Evolutionary conservation across 2,797 vertebrate species (phyloP).

Genomic region (Oreochromis mossambicus): DNA sequence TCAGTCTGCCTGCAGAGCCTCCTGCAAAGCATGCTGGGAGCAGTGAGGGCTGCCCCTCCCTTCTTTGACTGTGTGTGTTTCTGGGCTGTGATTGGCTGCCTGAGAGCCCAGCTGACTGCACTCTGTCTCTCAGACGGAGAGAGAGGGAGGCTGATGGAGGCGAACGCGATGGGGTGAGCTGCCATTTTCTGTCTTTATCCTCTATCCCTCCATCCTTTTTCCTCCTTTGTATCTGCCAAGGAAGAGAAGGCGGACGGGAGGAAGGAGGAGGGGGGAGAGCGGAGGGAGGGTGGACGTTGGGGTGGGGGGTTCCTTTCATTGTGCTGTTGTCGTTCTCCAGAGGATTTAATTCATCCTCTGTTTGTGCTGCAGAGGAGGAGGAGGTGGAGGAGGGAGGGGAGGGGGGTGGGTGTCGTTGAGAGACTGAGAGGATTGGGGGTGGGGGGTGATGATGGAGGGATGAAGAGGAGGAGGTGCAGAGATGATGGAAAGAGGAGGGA

Average conservation of each 20-base stretch:
- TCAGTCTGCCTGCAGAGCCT: slow-evolving; percentile 38
- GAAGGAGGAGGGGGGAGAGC: no score
- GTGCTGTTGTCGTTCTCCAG: neutral
- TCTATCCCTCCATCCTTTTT: neutral
- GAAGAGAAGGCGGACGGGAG: rapidly evolving
- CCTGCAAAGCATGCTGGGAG: slow-evolving; percentile 57
- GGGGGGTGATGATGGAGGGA: neutral
- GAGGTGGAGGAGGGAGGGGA: neutral
- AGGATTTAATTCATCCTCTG: neutral
- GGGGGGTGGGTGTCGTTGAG: neutral
- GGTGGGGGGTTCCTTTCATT: neutral
- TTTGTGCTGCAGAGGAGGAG: neutral
- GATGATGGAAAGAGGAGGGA: slow-evolving; percentile 1
- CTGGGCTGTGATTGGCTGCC: slow-evolving; percentile 44
- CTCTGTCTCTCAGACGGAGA: slow-evolving; percentile 38
- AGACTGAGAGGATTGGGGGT: no score
- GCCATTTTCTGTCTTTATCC: slow-evolving; percentile 64
- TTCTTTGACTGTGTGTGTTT: neutral
- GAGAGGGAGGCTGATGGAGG: slow-evolving; percentile 59
- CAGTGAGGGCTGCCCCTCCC: neutral
- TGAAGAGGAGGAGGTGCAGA: neutral
- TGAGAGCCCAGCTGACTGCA: slow-evolving; percentile 48
- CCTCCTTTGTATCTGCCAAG: neutral
- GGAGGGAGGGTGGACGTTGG: neutral
- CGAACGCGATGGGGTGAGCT: slow-evolving; percentile 71